Conservation (phyloP, 2,797 vertebrate genomes). For the Amblyraja radiata region DNA sequence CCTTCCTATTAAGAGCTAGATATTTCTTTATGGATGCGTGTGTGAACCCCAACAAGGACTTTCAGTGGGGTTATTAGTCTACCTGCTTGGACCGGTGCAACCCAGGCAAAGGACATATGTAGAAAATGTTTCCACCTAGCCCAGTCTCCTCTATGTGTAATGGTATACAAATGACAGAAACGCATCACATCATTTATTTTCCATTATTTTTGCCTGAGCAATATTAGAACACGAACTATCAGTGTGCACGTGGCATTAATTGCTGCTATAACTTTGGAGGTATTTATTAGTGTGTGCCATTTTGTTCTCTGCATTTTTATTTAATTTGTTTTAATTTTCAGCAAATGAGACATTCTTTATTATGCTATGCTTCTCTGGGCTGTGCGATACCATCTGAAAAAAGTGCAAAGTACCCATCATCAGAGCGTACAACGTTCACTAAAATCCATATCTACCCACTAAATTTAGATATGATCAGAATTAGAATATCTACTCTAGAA, state of each 20-base stretch:
- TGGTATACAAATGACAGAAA: not conserved
- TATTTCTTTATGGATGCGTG: not conserved
- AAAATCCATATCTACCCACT: not conserved
- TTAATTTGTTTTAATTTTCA: not conserved
- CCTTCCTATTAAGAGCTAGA: not conserved
- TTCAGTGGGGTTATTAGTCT: not conserved
- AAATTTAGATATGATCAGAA: not conserved
- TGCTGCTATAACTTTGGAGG: not conserved
- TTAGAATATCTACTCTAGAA: not conserved
- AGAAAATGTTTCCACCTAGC: no score
- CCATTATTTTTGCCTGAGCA: not conserved
- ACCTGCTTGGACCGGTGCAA: not conserved
- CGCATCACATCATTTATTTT: not conserved
- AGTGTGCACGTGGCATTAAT: not conserved
- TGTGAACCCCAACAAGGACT: not conserved
- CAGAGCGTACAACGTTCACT: not conserved
- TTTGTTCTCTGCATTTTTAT: not conserved
- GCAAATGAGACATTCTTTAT: not conserved
- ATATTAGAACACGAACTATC: not conserved
- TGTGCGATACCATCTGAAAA: not conserved
- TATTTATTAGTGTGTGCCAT: not conserved
- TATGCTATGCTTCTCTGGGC: not conserved
- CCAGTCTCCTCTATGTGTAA: not conserved
- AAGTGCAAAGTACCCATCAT: not conserved
- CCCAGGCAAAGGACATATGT: not conserved